phyloP scores from a whole-genome alignment of 2,888 invertebrate genomes.

The Rhyacophila evoluta region DNA sequence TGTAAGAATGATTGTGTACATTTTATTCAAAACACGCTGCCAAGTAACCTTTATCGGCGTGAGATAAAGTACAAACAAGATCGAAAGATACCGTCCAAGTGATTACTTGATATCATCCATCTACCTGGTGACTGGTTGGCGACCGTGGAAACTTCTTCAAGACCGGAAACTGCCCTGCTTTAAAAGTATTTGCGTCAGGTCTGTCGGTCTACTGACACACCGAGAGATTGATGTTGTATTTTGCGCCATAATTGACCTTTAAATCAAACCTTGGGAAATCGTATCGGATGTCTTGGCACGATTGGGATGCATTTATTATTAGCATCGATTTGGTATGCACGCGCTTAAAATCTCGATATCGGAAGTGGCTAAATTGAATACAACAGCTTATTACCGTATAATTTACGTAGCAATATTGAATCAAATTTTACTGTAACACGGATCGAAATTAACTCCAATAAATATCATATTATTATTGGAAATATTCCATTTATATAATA shows the following conservation, averaged over 20 bases:
- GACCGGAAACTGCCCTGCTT: background rate
- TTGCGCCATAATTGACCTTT: background rate
- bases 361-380: too few species aligned
- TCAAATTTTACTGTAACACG: too few species aligned
- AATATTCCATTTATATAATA: too few species aligned
- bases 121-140: background rate
- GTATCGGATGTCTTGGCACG: background rate
- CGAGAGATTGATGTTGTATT: background rate
- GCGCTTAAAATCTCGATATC: background rate
- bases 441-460: too few species aligned
- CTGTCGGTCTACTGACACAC: slow-evolving; percentile 7
- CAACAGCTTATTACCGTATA: too few species aligned
- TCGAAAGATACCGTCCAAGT: background rate
- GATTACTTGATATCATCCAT: background rate
- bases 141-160: background rate
- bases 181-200: slow-evolving; percentile 1
- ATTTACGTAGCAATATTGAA: too few species aligned
- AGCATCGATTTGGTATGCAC: background rate
- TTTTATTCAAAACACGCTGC: background rate
- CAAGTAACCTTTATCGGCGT: background rate
- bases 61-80: background rate
- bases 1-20: background rate
- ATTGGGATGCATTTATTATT: background rate
- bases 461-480: too few species aligned
- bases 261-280: slow-evolving; percentile 13